Base-by-base conservation (phyloP, 2,888 invertebrate species). In the Tachystola acroxantha region DNA sequence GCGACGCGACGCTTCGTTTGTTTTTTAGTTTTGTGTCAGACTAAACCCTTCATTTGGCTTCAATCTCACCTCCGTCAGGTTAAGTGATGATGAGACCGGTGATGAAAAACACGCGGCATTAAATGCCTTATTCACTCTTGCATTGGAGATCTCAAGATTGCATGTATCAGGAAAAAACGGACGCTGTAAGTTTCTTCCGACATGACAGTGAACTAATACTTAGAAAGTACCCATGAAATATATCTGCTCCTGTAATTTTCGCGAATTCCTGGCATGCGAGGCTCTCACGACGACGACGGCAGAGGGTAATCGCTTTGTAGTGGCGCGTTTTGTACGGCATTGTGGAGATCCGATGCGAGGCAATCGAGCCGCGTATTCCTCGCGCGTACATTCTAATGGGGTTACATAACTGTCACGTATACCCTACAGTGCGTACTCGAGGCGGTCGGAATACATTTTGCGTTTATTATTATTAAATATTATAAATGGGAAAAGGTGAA, bases 251-350 rank as follows among this genome's bases (percentile, higher is more conserved):
- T 40, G 51, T 47, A 43, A 49, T 36, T 53, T 48, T 42, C 63
- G 54, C 57, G 50, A 46, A 54, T 58, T 45, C 53, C 46, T 50
- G 58, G 62, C 50, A 65, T 58, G 59, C 55, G 59, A 57, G 57
- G 57, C 61, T 67, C 65, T 61, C 63, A 58, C 53, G 43, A 53
- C 55, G 63, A 16, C 16, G 16, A 16, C 16, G 16, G 64, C 64
- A 70, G 72, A 77, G 76, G 80, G 80, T 82, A 84, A 82, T 81
- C 78, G 79, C 66, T 72, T 63, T 78, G 70, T 76, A 78, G 76
- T 71, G 72, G 58, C 62, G 65, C 64, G 72, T 75, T 72, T 72
- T 75, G 73, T 73, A 62, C 69, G 60, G 63, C 65, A 75, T 79
- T 79, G 78, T 77, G 27, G 58, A 50, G 57, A 63, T 55, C 48